A percentile compares a stretch with the other conserved stretches of the same genome.
phyloP scores from a whole-genome alignment of 1,140 invertebrate genomes.

The Scaptodrosophila lebanonensis region DNA sequence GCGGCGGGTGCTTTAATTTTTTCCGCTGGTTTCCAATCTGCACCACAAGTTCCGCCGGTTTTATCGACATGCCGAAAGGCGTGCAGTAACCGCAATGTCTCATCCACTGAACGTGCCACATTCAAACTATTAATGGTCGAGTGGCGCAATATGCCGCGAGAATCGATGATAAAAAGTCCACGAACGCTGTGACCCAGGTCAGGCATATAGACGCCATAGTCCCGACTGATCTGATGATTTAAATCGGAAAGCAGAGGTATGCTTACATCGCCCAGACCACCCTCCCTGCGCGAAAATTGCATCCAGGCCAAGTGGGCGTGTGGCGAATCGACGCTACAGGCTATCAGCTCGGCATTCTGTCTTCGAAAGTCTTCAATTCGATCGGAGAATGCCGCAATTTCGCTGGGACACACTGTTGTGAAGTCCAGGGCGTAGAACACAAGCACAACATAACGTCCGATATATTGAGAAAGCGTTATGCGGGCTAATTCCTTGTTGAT shows the following conservation, averaged over 20 bases:
- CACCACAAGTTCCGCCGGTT: background rate
- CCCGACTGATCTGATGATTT: background rate
- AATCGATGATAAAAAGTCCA: conserved; percentile 5
- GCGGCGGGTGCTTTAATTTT: background rate
- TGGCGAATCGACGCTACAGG: background rate
- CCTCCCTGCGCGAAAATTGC: too few relatives aligned
- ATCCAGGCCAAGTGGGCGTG: too few relatives aligned
- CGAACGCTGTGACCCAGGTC: background rate
- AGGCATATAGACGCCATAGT: conserved; percentile 11
- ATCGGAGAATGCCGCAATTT: background rate
- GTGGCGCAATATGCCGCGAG: background rate
- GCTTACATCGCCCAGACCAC: background rate
- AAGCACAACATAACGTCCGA: conserved; percentile 6
- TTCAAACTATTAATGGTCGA: too few relatives aligned
- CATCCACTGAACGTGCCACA: conserved; percentile 3
- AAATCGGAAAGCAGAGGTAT: conserved; percentile 5
- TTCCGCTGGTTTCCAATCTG: background rate
- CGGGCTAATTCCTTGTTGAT: background rate
- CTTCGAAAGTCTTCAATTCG: background rate
- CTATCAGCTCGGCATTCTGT: background rate
- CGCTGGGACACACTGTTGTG: background rate
- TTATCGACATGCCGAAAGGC: background rate
- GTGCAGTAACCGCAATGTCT: background rate
- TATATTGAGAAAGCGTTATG: background rate
- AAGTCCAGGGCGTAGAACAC: conserved; percentile 7